A percentile compares a stretch with the other conserved stretches of the same genome.
Evolutionary conservation across 37 sponge, comb jelly and placozoan species (phyloP).

Genomic region (Theonella swinhoei): DNA sequence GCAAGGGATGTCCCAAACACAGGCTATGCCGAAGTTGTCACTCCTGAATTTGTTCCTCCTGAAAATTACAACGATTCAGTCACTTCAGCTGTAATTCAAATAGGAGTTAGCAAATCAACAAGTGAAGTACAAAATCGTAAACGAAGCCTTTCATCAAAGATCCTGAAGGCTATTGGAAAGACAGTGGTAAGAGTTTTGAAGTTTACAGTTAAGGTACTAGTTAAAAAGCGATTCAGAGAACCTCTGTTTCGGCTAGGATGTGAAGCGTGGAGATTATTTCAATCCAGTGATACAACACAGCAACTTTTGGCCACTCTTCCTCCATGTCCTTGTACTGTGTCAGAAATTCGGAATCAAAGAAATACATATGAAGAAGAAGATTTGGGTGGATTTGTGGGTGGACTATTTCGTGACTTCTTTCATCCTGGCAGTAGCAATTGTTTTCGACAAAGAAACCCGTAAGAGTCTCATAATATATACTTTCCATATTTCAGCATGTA

Average conservation of each 20-base stretch:
- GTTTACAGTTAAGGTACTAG: neutral
- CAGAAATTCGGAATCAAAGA: neutral
- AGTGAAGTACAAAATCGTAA: neutral
- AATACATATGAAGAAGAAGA: neutral
- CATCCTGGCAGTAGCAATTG: neutral
- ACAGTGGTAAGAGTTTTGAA: neutral
- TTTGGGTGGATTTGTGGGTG: too few relatives aligned
- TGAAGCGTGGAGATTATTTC: neutral
- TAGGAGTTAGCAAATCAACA: constrained; percentile 4
- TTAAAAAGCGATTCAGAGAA: neutral
- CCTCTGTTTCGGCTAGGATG: neutral
- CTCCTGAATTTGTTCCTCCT: neutral
- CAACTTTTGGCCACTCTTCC: constrained; percentile 13
- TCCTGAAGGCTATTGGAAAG: constrained; percentile 1
- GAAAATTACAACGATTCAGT: neutral
- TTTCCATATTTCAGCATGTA: neutral
- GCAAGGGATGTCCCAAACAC: constrained; percentile 6
- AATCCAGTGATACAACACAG: neutral
- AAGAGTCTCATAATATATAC: too few relatives aligned
- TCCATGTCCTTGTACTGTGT: constrained; percentile 36
- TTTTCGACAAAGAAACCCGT: neutral
- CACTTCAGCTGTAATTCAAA: constrained; percentile 16
- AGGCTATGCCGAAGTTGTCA: constrained; percentile 1
- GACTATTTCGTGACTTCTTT: neutral
- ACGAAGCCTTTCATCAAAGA: neutral